Conservation (phyloP, 2,888 invertebrate genomes). For the Nemapogon koenigi region DNA sequence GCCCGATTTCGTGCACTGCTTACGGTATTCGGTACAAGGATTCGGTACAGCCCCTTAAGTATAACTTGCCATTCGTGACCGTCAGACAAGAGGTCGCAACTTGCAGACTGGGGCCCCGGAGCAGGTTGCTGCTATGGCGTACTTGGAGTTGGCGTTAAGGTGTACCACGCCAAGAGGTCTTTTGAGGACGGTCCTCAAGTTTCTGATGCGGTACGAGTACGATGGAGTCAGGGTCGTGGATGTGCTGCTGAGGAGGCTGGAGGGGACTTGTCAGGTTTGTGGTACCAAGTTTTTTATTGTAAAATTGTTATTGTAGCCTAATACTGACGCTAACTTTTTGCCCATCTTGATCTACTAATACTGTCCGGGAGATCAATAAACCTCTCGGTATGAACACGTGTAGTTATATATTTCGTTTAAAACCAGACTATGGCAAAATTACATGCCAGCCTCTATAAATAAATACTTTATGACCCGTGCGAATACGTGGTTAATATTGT, state of each 20-base stretch:
- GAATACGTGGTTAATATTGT: too few species aligned
- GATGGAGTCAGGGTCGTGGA: slow-evolving; percentile 85
- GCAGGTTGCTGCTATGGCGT: slow-evolving; percentile 90
- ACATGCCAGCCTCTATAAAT: too few species aligned
- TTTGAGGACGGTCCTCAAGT: slow-evolving; percentile 81
- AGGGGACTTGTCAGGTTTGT: slow-evolving; percentile 75
- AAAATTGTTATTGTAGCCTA: too few species aligned
- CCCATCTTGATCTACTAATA: too few species aligned
- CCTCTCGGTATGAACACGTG: too few species aligned
- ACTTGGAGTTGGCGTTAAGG: slow-evolving; percentile 88
- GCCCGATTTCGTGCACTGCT: too few species aligned
- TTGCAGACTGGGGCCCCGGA: slow-evolving; percentile 87
- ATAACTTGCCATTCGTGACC: slow-evolving; percentile 21
- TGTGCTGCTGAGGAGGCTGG: slow-evolving; percentile 80
- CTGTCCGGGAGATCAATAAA: too few species aligned
- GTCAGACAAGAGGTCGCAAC: slow-evolving; percentile 51
- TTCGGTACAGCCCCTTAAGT: slow-evolving; percentile 2
- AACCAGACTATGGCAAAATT: too few species aligned
- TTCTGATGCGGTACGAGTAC: slow-evolving; percentile 82
- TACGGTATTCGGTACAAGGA: slow-evolving; percentile 5
- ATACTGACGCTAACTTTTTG: too few species aligned
- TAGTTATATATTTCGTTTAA: too few species aligned
- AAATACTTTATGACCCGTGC: too few species aligned
- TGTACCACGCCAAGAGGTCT: slow-evolving; percentile 87
- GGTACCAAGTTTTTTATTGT: too few species aligned